Conservation (phyloP, 2,113 vertebrate genomes). For the Arenaria interpres region DNA sequence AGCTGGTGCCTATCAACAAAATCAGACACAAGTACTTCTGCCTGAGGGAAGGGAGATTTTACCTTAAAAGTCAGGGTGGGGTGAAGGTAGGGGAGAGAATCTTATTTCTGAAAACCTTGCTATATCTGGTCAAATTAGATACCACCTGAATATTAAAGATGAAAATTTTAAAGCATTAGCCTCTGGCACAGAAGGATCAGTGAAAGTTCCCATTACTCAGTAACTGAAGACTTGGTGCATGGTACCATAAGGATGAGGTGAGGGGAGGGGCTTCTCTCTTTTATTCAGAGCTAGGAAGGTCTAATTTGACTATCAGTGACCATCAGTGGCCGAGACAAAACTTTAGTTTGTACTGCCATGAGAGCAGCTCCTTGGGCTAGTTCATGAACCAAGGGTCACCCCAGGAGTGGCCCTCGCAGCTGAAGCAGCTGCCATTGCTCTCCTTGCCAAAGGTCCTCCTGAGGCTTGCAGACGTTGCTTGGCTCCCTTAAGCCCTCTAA, state of each 20-base stretch:
- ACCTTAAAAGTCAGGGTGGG: background rate
- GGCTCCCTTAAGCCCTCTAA: background rate
- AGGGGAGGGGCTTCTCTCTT: background rate
- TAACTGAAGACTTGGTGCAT: background rate
- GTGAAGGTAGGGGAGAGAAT: background rate
- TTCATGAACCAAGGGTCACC: background rate
- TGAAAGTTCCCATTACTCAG: fast-evolving
- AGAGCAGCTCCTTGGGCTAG: background rate
- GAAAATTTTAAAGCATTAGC: background rate
- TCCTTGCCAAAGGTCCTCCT: background rate
- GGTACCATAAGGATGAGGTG: background rate
- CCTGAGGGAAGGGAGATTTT: background rate
- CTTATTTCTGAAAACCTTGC: background rate
- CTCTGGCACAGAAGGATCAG: background rate
- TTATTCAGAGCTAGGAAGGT: background rate
- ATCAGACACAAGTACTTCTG: background rate
- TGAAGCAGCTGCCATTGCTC: background rate
- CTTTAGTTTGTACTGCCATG: background rate
- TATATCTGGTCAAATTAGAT: background rate
- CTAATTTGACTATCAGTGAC: background rate
- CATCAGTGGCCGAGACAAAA: background rate
- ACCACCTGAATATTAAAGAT: background rate
- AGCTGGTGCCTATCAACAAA: background rate
- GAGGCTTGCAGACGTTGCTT: background rate
- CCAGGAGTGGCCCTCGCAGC: background rate